A percentile compares a stretch with the other conserved stretches of the same genome.
Evolutionary conservation across 2,797 vertebrate species (phyloP).

Genomic region (Crenuchus spilurus): DNA sequence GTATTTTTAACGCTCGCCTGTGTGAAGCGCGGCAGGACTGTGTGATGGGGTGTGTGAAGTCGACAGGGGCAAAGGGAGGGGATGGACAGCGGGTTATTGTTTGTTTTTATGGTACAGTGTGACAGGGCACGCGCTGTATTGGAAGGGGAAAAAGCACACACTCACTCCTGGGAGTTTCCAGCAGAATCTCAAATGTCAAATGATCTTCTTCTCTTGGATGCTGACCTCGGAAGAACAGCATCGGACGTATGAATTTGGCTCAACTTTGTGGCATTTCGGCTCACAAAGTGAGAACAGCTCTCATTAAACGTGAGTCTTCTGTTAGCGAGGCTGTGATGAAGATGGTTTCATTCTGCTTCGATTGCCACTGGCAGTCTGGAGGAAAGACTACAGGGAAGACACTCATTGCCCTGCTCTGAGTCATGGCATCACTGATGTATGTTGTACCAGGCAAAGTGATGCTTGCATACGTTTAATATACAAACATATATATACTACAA

Average conservation of each 20-base stretch:
- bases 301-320: background rate
- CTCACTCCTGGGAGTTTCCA: slow-evolving; percentile 21
- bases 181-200: slow-evolving; percentile 33
- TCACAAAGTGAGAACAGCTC: background rate
- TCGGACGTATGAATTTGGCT: slow-evolving; percentile 18
- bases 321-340: slow-evolving; percentile 28
- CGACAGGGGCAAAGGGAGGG: slow-evolving; percentile 50
- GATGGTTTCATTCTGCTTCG: slow-evolving; percentile 35
- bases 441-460: background rate
- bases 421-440: background rate
- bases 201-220: background rate
- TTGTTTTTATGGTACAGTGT: slow-evolving; percentile 53
- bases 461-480: too few species aligned
- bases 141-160: slow-evolving; percentile 29
- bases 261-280: background rate
- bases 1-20: slow-evolving; percentile 80
- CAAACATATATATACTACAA: background rate
- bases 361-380: slow-evolving; percentile 36
- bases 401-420: slow-evolving; percentile 11
- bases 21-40: slow-evolving; percentile 81
- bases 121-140: slow-evolving; percentile 64
- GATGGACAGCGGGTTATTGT: slow-evolving; percentile 46
- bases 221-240: background rate
- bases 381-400: slow-evolving; percentile 39
- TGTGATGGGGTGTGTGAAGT: slow-evolving; percentile 54